Percentiles rank a stretch among this genome's conserved stretches.
These are phyloP conservation scores for Dallia pectoralis DNA, from an alignment of 2,797 vertebrate species.

Conservation along the genomic window DNA sequence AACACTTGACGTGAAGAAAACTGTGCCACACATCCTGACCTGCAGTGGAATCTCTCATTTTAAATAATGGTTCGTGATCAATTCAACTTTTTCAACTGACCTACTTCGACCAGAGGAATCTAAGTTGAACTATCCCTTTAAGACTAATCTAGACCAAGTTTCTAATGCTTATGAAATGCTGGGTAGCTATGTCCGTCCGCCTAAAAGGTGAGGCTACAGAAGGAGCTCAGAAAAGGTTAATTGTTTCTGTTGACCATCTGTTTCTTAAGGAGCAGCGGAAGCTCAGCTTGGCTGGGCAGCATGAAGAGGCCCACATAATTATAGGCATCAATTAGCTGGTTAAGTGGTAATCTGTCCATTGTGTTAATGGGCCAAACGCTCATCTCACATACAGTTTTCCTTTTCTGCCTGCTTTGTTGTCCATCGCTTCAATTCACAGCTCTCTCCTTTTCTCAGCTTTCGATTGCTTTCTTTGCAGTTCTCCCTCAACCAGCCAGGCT, in stretches of 20 bases:
- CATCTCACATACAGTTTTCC: constrained; percentile 42
- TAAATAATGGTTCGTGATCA: neutral
- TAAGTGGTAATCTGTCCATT: constrained; percentile 58
- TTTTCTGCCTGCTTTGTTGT: constrained; percentile 3
- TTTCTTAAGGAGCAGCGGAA: constrained; percentile 59
- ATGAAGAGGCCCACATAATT: constrained; percentile 62
- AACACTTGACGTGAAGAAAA: neutral
- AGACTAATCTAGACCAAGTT: too few species aligned
- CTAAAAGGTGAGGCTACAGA: constrained; percentile 68
- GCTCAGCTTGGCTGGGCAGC: constrained; percentile 47
- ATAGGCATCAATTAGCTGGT: constrained; percentile 62
- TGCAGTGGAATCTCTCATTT: neutral
- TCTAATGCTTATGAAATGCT: too few species aligned
- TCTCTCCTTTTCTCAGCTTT: constrained; percentile 12
- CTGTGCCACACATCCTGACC: neutral
- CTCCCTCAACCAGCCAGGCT: constrained; percentile 1
- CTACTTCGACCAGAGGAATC: neutral
- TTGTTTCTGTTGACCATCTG: constrained; percentile 86
- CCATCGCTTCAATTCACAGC: constrained; percentile 14
- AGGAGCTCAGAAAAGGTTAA: constrained; percentile 80
- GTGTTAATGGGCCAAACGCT: constrained; percentile 68
- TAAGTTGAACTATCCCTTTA: too few species aligned
- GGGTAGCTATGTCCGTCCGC: too few species aligned
- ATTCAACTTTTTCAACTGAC: neutral
- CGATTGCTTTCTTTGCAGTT: neutral